These are phyloP conservation scores for Rotaria socialis DNA, from an alignment of 2,888 invertebrate genomes.

Conservation along the genomic window DNA sequence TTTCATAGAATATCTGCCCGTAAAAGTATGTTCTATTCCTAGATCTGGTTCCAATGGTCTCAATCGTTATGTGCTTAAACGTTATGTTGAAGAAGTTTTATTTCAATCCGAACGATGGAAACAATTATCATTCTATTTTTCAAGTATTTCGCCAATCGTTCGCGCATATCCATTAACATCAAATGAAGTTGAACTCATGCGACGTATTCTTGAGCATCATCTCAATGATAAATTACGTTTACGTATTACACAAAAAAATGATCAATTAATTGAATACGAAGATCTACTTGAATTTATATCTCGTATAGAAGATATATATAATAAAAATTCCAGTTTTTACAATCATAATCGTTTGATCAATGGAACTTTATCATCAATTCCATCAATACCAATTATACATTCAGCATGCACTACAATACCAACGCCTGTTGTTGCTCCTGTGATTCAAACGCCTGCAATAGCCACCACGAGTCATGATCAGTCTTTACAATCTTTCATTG, in stretches of 20 bases:
- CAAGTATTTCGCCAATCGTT: not conserved
- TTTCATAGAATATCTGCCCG: too few species aligned
- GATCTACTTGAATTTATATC: conserved; percentile 9
- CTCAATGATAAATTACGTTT: not conserved
- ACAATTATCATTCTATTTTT: conserved; percentile 11
- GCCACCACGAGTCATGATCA: not conserved
- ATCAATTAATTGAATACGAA: conserved; percentile 5
- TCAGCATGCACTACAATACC: not conserved
- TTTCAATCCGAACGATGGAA: not conserved
- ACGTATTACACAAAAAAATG: not conserved
- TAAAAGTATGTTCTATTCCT: not conserved
- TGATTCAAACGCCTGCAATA: not conserved
- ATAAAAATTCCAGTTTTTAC: not conserved
- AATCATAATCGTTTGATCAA: not conserved
- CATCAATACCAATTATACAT: not conserved
- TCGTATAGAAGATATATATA: not conserved
- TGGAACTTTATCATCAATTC: not conserved
- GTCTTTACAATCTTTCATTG: too few species aligned
- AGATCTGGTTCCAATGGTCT: not conserved
- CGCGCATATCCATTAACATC: not conserved
- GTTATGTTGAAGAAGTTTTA: conserved; percentile 18
- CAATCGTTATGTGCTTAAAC: not conserved
- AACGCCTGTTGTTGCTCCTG: not conserved
- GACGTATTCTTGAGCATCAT: not conserved
- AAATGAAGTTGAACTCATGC: conserved; percentile 1